phyloP scores from a whole-genome alignment of 1,140 invertebrate genomes.

The Aleiodes sp. region DNA sequence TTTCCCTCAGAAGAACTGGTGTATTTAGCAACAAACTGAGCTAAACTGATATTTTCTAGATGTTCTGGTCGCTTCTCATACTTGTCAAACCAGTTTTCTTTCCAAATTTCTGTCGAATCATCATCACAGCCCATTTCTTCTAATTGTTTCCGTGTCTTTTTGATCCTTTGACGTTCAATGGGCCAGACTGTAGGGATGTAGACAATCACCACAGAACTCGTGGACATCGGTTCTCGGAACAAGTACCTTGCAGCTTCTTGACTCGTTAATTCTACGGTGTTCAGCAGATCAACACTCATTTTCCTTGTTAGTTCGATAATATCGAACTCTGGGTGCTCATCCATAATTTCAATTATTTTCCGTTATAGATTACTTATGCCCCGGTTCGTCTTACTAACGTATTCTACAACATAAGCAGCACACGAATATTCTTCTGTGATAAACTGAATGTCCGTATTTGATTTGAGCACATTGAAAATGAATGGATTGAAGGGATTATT shows the following conservation, averaged over 20 bases:
- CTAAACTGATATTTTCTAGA: neutral
- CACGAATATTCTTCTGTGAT: constrained; percentile 57
- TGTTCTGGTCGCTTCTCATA: constrained; percentile 38
- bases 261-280: constrained; percentile 40
- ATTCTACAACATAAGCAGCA: constrained; percentile 44
- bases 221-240: neutral
- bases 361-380: too few relatives aligned
- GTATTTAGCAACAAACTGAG: too few relatives aligned
- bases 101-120: constrained; percentile 45
- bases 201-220: neutral
- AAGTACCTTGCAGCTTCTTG: constrained; percentile 48
- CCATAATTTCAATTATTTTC: too few relatives aligned
- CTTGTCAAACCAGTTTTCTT: constrained; percentile 49
- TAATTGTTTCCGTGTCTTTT: constrained; percentile 40
- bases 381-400: too few relatives aligned
- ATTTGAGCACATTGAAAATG: constrained; percentile 43
- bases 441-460: constrained; percentile 57
- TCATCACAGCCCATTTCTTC: constrained; percentile 23
- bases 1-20: too few relatives aligned
- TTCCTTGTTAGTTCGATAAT: too few relatives aligned
- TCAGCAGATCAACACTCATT: constrained; percentile 32
- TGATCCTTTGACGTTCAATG: constrained; percentile 49
- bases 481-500: constrained; percentile 50
- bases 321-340: too few relatives aligned
- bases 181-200: constrained; percentile 43